Evolutionary conservation across 2,113 vertebrate species (phyloP).

Genomic region (Antechinus stuartii): DNA sequence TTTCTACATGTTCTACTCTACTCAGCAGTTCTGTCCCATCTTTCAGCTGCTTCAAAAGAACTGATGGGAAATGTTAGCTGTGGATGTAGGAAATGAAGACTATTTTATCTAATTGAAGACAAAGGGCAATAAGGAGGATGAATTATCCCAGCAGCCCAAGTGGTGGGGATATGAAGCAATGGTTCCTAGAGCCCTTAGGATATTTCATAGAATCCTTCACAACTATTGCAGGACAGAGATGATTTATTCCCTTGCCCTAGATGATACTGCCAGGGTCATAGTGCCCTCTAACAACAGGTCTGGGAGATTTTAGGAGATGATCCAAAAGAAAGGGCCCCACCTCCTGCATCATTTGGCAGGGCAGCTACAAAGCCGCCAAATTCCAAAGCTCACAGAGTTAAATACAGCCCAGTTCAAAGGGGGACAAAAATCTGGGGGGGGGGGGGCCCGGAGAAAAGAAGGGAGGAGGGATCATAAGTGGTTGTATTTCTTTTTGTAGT

Average conservation of each 20-base stretch:
- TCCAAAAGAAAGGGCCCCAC: constrained; percentile 53
- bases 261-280: not conserved
- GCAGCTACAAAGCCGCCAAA: not conserved
- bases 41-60: not conserved
- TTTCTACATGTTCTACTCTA: not conserved
- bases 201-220: constrained; percentile 17
- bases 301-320: constrained; percentile 31
- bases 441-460: no score
- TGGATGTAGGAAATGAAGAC: constrained; percentile 18
- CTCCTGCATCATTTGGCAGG: constrained; percentile 22
- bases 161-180: not conserved
- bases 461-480: constrained; percentile 61
- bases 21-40: not conserved
- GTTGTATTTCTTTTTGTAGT: constrained; percentile 77
- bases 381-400: not conserved
- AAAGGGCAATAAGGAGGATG: not conserved
- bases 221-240: constrained; percentile 9
- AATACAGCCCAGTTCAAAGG: not conserved
- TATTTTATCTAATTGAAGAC: constrained; percentile 32
- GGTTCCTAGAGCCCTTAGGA: not conserved
- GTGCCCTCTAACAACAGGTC: not conserved
- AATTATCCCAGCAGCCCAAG: not conserved
- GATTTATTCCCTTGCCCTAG: not conserved
- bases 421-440: no score
- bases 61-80: not conserved